Conservation (phyloP, 1,140 invertebrate species). For the Apis florea region DNA sequence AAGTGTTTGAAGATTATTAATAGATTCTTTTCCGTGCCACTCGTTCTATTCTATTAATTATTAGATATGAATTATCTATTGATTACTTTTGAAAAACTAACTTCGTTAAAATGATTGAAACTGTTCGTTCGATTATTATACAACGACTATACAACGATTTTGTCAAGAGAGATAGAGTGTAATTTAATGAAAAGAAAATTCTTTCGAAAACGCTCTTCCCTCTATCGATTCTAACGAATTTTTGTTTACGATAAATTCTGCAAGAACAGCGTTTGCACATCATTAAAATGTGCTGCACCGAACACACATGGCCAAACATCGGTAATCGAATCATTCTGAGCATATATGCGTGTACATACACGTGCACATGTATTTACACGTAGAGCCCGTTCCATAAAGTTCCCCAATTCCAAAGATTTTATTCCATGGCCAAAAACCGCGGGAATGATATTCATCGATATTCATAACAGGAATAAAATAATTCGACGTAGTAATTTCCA, state of each 20-base stretch:
- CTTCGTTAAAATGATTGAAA: too few relatives aligned
- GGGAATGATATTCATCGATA: neutral
- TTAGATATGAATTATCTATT: too few relatives aligned
- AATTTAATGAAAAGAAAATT: neutral
- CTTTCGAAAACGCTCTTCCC: neutral
- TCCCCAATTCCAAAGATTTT: neutral
- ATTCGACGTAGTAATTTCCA: neutral
- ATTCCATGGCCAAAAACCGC: neutral
- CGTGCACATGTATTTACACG: neutral
- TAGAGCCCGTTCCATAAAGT: neutral
- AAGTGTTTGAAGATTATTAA: too few relatives aligned
- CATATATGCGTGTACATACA: neutral
- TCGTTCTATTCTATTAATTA: too few relatives aligned
- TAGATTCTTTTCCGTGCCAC: too few relatives aligned
- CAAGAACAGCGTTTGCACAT: slow-evolving; percentile 17
- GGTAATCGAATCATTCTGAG: slow-evolving; percentile 7
- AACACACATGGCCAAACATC: neutral
- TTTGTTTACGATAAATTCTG: slow-evolving; percentile 11
- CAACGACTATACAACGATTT: too few relatives aligned
- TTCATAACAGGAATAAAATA: neutral
- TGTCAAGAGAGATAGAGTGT: too few relatives aligned
- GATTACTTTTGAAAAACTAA: too few relatives aligned
- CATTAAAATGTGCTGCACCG: slow-evolving; percentile 28
- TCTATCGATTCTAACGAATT: slow-evolving; percentile 16
- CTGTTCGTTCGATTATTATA: too few relatives aligned